Conservation (phyloP, 2,888 invertebrate genomes). For the Drosophila pseudotakahashii region DNA sequence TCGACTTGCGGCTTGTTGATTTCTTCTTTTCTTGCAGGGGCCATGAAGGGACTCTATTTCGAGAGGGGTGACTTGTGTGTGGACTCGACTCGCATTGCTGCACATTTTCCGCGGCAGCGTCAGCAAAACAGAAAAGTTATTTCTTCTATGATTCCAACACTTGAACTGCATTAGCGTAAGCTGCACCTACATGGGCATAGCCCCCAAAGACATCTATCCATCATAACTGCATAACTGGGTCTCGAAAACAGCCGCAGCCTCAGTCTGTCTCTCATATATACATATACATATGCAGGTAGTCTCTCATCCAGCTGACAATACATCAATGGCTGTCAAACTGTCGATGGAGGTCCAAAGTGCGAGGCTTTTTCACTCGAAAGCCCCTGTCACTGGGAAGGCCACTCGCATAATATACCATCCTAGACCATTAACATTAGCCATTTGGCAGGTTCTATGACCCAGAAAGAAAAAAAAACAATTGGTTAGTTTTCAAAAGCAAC, state of each 20-base stretch:
- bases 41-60: slow-evolving; percentile 11
- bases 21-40: slow-evolving; percentile 30
- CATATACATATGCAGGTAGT: background rate
- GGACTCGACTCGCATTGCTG: slow-evolving; percentile 38
- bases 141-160: slow-evolving; percentile 73
- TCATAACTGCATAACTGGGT: slow-evolving; percentile 37
- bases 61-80: slow-evolving; percentile 10
- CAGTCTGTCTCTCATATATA: background rate
- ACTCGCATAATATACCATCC: slow-evolving; percentile 14
- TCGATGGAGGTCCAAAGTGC: slow-evolving; percentile 51
- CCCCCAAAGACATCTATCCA: slow-evolving; percentile 18
- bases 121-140: slow-evolving; percentile 55
- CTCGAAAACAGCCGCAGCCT: slow-evolving; percentile 9
- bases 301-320: slow-evolving; percentile 17
- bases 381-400: slow-evolving; percentile 22
- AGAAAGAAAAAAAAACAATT: slow-evolving; percentile 11
- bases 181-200: slow-evolving; percentile 44
- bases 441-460: slow-evolving; percentile 23
- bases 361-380: slow-evolving; percentile 4
- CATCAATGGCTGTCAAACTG: slow-evolving; percentile 54
- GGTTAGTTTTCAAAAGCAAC: slow-evolving; percentile 5
- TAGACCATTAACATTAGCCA: slow-evolving; percentile 21
- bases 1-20: slow-evolving; percentile 51
- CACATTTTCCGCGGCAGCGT: slow-evolving; percentile 27
- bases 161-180: slow-evolving; percentile 78